Evolutionary conservation across 2,113 vertebrate genomes (phyloP), one percentile per base, ranked within the genome.

Genomic region (Origma solitaria): DNA sequence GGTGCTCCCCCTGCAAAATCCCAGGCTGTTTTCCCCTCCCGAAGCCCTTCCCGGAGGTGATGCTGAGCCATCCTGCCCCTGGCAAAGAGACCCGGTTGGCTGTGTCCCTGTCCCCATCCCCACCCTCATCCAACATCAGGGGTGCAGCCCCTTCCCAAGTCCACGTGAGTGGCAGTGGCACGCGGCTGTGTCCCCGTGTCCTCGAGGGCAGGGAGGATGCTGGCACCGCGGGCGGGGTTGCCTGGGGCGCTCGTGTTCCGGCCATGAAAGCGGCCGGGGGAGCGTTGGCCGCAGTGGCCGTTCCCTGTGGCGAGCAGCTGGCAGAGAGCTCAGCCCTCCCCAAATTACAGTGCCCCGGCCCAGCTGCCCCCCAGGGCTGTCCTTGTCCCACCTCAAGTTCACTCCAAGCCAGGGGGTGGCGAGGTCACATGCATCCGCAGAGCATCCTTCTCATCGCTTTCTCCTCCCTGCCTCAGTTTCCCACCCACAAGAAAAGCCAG

Each of bases 1-100:
- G 17, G 15, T 8, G 28, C 24, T 61, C 20, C 15, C 9, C 44
- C 45, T 53, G 45, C 77, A 77, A 65, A 65, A 83, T 61, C 54
- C 37, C 80, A 86, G 28, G 35, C 30, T 24, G 12, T 8, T 4
- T 53, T 3, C 13, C 19, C 5, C 20, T 54, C 57, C 13, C 1
- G 0, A 22, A 73, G 35, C 58, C 58, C 25, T 79, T 35, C 56
- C n/a, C 0, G 0, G 47, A 17, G 15, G 33, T 42, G 35, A 19
- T 13, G 38, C 49, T 1, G 0, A 21, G 30, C 18, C 1, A 25
- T 49, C 30, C 82, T 45, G 33, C 49, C 61, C 13, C n/a, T 3
- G 81, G 35, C 61, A 78, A 20, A 16, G 24, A 23, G 16, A 37
- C 30, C 5, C 25, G 6, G 0, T 1, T 2, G 35, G 27, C 35